phyloP scores from a whole-genome alignment of 2,797 vertebrate genomes.

The Sylvia borin region DNA sequence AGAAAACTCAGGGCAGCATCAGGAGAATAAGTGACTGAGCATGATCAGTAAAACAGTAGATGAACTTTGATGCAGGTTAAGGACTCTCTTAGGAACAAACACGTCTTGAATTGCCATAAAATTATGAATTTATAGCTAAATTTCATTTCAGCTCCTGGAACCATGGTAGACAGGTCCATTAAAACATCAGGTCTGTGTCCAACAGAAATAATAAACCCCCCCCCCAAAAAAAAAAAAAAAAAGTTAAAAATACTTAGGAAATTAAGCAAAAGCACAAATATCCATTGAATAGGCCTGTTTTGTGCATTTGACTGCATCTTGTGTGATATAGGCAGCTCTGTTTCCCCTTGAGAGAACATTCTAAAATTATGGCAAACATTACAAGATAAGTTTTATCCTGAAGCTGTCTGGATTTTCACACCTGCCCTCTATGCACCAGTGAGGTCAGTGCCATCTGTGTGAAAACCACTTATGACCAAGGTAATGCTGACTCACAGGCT shows the following conservation, averaged over 20 bases:
- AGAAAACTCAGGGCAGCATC: not conserved
- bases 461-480: not conserved
- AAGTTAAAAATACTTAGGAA: not conserved
- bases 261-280: not conserved
- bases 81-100: not conserved
- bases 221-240: not conserved
- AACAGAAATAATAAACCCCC: not conserved
- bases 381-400: not conserved
- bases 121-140: not conserved
- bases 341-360: not conserved
- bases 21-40: not conserved
- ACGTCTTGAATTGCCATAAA: not conserved
- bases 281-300: not conserved
- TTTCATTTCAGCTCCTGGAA: not conserved
- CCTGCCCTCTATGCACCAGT: too few relatives aligned
- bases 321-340: not conserved
- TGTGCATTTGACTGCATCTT: not conserved
- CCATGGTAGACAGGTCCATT: not conserved
- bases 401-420: not conserved
- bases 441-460: not conserved
- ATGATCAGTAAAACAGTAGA: not conserved
- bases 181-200: not conserved
- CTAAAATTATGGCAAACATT: not conserved
- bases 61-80: not conserved
- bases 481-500: not conserved